Base-by-base conservation (phyloP, 2,797 vertebrate species). In the Urophycis tenuis region DNA sequence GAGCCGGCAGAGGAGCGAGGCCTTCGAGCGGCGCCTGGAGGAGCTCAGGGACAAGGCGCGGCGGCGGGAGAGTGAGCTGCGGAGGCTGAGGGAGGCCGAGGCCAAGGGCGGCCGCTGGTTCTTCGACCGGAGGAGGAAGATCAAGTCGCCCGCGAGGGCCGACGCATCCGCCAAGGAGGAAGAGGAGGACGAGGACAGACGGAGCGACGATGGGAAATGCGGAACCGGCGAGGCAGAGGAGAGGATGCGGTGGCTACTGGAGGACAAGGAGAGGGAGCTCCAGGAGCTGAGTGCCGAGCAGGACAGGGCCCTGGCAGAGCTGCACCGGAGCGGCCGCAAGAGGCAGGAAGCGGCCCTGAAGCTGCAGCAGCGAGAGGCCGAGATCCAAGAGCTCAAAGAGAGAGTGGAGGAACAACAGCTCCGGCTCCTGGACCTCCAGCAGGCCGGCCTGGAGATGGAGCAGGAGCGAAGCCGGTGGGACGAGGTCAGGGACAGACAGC, bases 211-310 rank as follows among this genome's bases (percentile, higher is more conserved):
- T 12, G 85, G 84, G 34, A 89, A 74, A 79, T 86, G 80, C 0
- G 83, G 92, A 4, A 84, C 89, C 1, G 85, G 88, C 0, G 92
- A 93, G 5, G 80, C 93, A 0, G 91, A 93, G 72, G 92, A 93
- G 78, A 90, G 90, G 84, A 92, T 93, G 82, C 80, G 60, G 2
- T 91, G 89, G 89, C 80, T 93, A 78, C 91, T 89, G 0, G 92
- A 93, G 75, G 92, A 93, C 60, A 92, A 91, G 74, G 92, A 94
- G 60, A 84, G 77, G 73, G 92, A 94, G 80, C 82, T 93, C 77
- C 91, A 91, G 72, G 92, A 93, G 72, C 75, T 93, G 64, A 88
- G 33, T 3, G 8, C 87, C 6, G 90, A 93, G 79, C 91, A 89
- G 0, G 85, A 86, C 72, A 81, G 87, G 36, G 74, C 88, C 39